phyloP scores from a whole-genome alignment of 2,888 invertebrate genomes.

The Sinohyriopsis cumingii region DNA sequence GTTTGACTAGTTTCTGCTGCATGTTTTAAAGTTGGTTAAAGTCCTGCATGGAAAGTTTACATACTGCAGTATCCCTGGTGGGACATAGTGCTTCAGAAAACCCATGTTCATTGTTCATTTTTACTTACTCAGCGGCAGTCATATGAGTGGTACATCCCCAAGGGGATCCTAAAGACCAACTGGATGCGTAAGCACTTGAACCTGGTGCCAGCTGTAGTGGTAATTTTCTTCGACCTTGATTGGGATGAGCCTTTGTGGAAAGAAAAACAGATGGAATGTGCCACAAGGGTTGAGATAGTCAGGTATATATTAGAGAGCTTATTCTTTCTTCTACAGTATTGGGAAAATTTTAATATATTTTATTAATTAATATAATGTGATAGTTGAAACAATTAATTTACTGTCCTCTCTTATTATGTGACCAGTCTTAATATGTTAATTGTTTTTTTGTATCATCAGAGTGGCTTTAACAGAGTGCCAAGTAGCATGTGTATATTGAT shows the following conservation, averaged over 20 bases:
- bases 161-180: slow-evolving; percentile 91
- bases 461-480: background rate
- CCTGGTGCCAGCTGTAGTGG: slow-evolving; percentile 91
- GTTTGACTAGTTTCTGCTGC: too few species aligned
- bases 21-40: too few species aligned
- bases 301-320: slow-evolving; percentile 64
- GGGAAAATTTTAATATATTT: too few species aligned
- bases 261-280: slow-evolving; percentile 95
- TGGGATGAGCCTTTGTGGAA: slow-evolving; percentile 97
- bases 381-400: too few species aligned
- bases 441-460: slow-evolving; percentile 3
- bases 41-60: background rate
- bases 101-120: background rate
- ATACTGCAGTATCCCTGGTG: background rate
- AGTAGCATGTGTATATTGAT: too few species aligned
- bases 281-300: slow-evolving; percentile 85
- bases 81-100: too few species aligned
- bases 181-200: slow-evolving; percentile 96
- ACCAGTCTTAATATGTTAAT: slow-evolving; percentile 4
- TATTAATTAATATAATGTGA: too few species aligned
- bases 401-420: slow-evolving; percentile 1
- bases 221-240: slow-evolving; percentile 96
- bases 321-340: background rate
- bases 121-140: slow-evolving; percentile 80
- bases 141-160: slow-evolving; percentile 91